Percentiles rank a stretch among this genome's conserved stretches.
Evolutionary conservation across 2,888 invertebrate genomes (phyloP).

Genomic region (Minunthozetes semirufus): DNA sequence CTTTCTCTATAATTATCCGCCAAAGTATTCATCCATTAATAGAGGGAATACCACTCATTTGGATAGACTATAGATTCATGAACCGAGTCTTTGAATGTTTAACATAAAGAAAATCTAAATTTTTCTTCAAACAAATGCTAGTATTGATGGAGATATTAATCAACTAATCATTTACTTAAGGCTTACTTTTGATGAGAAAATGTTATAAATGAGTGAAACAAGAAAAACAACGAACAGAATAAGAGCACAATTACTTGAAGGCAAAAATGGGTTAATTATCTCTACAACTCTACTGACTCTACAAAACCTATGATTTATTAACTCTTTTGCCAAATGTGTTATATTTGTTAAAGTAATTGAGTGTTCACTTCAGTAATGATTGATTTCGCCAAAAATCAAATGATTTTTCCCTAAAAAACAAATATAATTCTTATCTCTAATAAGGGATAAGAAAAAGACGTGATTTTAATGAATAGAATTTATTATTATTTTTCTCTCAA

Average conservation of each 20-base stretch:
- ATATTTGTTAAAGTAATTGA: too few relatives aligned
- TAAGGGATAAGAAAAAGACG: not conserved
- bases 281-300: too few relatives aligned
- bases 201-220: not conserved
- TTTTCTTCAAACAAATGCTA: not conserved
- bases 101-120: not conserved
- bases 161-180: not conserved
- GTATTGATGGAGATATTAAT: not conserved
- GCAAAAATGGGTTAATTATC: slow-evolving; percentile 22
- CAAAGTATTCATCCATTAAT: not conserved
- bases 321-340: too few relatives aligned
- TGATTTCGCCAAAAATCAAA: too few relatives aligned
- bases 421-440: not conserved
- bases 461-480: not conserved
- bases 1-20: slow-evolving; percentile 10
- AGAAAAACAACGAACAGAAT: not conserved
- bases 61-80: not conserved
- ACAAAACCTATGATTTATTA: too few relatives aligned
- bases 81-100: not conserved
- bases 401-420: too few relatives aligned
- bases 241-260: not conserved
- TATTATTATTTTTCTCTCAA: not conserved
- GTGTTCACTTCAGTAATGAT: too few relatives aligned
- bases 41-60: not conserved
- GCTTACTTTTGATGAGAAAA: not conserved